phyloP scores from a whole-genome alignment of 2,797 vertebrate species.

The Spinibarbus caldwelli region DNA sequence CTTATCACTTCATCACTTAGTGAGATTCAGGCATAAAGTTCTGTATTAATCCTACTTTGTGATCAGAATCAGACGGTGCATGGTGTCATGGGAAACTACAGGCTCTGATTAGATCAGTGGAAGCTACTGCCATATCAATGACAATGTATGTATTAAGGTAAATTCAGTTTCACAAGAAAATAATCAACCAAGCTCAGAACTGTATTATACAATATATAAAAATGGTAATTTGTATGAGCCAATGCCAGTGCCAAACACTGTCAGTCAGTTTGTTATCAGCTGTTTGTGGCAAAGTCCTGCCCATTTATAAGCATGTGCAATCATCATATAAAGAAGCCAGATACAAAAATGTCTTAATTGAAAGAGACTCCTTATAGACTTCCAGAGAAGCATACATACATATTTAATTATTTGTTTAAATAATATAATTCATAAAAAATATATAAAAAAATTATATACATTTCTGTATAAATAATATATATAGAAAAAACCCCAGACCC shows the following conservation, averaged over 20 bases:
- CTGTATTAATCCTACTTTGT: slow-evolving; percentile 31
- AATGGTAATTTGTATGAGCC: background rate
- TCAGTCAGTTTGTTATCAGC: background rate
- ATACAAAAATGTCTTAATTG: background rate
- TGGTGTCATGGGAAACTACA: slow-evolving; percentile 28
- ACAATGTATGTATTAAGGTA: background rate
- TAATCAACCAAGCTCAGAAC: background rate
- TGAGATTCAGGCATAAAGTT: slow-evolving; percentile 18
- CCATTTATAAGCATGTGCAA: background rate
- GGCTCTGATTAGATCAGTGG: slow-evolving; percentile 25
- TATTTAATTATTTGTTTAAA: background rate
- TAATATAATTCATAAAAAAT: no score
- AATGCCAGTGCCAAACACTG: background rate
- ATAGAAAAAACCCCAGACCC: slow-evolving; percentile 32
- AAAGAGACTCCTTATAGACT: slow-evolving; percentile 8
- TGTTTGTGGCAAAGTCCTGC: slow-evolving; percentile 11
- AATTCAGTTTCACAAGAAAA: background rate
- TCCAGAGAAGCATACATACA: slow-evolving; percentile 37
- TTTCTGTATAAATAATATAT: background rate
- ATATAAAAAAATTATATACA: background rate
- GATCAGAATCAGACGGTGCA: slow-evolving; percentile 1
- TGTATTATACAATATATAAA: background rate
- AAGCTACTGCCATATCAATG: background rate
- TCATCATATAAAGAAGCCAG: background rate
- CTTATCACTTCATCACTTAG: slow-evolving; percentile 44